Conservation (phyloP, 2,113 vertebrate species). For the Opisthocomus hoazin region DNA sequence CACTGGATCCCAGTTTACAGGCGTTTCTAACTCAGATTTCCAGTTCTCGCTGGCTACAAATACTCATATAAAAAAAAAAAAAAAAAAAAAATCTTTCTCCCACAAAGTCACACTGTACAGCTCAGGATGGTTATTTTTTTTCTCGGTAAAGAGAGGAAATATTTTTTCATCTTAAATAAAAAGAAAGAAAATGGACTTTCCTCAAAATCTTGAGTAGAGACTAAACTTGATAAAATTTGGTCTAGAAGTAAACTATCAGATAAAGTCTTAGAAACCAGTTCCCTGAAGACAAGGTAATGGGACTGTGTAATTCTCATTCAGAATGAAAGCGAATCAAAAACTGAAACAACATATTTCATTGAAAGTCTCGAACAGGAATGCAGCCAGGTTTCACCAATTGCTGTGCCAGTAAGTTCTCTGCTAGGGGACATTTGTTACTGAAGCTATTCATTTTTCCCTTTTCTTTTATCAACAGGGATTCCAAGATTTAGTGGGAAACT, state of each 20-base stretch:
- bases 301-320: not conserved
- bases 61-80: not conserved
- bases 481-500: not conserved
- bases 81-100: too few species aligned
- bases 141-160: not conserved
- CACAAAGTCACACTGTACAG: not conserved
- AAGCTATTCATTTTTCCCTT: not conserved
- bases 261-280: not conserved
- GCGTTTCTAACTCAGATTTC: not conserved
- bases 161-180: not conserved
- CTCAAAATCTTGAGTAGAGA: not conserved
- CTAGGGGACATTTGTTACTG: not conserved
- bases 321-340: not conserved
- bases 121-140: not conserved
- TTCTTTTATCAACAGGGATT: not conserved
- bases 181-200: not conserved
- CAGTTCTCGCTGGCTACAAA: not conserved
- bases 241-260: not conserved
- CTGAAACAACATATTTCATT: not conserved
- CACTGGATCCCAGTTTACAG: fast-evolving
- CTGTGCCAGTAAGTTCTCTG: not conserved
- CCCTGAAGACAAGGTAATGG: not conserved
- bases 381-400: not conserved
- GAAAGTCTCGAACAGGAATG: not conserved
- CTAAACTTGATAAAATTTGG: not conserved